phyloP scores from a whole-genome alignment of 2,888 invertebrate species.

The Atrina japonica region DNA sequence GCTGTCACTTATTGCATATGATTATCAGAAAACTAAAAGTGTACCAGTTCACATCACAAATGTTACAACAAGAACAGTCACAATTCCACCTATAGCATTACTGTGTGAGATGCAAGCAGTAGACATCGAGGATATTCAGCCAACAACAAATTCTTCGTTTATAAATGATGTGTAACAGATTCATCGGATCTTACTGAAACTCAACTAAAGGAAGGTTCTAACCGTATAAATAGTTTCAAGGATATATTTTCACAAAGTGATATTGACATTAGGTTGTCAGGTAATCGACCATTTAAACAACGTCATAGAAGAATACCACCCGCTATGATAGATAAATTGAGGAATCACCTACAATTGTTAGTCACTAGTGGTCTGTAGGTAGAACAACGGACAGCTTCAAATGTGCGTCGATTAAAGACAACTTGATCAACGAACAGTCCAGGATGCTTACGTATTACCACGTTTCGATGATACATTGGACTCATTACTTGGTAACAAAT shows the following conservation, averaged over 20 bases:
- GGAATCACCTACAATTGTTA: slow-evolving; percentile 28
- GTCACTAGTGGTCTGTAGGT: slow-evolving; percentile 8
- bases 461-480: too few species aligned
- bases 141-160: too few species aligned
- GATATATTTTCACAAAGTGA: slow-evolving; percentile 28
- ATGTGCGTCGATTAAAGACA: slow-evolving; percentile 35
- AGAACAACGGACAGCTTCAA: slow-evolving; percentile 25
- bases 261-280: slow-evolving; percentile 28
- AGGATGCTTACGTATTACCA: too few species aligned
- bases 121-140: slow-evolving; percentile 6
- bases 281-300: slow-evolving; percentile 32
- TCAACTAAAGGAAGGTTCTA: not conserved
- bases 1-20: slow-evolving; percentile 2
- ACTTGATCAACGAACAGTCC: too few species aligned
- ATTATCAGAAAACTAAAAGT: not conserved
- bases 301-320: slow-evolving; percentile 27
- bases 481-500: too few species aligned
- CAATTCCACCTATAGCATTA: slow-evolving; percentile 10
- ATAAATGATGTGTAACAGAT: not conserved
- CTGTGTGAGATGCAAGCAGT: slow-evolving; percentile 21
- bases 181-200: slow-evolving; percentile 6
- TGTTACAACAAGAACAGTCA: slow-evolving; percentile 16
- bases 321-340: slow-evolving; percentile 25
- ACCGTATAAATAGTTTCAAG: not conserved
- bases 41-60: not conserved